phyloP scores from a whole-genome alignment of 1,140 invertebrate species.

The Pogonomyrmex californicus region DNA sequence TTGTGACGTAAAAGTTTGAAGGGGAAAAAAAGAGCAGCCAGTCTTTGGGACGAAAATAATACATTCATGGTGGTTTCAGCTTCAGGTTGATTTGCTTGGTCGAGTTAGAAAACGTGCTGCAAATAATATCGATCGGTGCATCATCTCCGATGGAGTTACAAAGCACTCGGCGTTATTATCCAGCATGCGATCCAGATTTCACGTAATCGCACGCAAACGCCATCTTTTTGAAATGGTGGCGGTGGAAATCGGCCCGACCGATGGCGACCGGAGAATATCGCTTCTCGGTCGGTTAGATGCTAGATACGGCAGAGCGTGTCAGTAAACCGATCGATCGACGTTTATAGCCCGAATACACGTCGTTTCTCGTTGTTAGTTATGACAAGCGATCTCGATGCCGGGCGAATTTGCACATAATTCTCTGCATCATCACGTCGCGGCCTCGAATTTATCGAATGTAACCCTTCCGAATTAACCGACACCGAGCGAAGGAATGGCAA shows the following conservation, averaged over 20 bases:
- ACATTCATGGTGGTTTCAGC: slow-evolving; percentile 13
- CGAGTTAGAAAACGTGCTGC: neutral
- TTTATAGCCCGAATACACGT: slow-evolving; percentile 56
- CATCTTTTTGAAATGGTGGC: slow-evolving; percentile 46
- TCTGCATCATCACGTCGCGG: slow-evolving; percentile 26
- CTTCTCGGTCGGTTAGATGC: slow-evolving; percentile 22
- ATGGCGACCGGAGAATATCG: slow-evolving; percentile 33
- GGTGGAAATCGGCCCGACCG: slow-evolving; percentile 34
- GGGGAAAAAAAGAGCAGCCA: too few relatives aligned
- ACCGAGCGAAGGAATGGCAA: neutral
- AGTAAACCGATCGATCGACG: slow-evolving; percentile 59
- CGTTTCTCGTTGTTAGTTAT: slow-evolving; percentile 64
- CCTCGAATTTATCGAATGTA: slow-evolving; percentile 57
- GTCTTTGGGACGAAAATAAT: neutral
- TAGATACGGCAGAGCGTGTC: slow-evolving; percentile 43
- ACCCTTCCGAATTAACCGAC: slow-evolving; percentile 21
- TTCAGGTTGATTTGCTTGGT: slow-evolving; percentile 26
- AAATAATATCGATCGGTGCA: slow-evolving; percentile 26
- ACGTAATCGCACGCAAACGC: slow-evolving; percentile 31
- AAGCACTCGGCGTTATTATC: slow-evolving; percentile 40
- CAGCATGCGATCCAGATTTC: slow-evolving; percentile 22
- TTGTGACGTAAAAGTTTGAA: slow-evolving; percentile 40
- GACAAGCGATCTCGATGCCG: slow-evolving; percentile 59
- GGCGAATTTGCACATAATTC: slow-evolving; percentile 59
- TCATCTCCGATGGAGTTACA: neutral